phyloP scores from a whole-genome alignment of 2,113 vertebrate genomes.

The Sinocyclocheilus rhinocerous region DNA sequence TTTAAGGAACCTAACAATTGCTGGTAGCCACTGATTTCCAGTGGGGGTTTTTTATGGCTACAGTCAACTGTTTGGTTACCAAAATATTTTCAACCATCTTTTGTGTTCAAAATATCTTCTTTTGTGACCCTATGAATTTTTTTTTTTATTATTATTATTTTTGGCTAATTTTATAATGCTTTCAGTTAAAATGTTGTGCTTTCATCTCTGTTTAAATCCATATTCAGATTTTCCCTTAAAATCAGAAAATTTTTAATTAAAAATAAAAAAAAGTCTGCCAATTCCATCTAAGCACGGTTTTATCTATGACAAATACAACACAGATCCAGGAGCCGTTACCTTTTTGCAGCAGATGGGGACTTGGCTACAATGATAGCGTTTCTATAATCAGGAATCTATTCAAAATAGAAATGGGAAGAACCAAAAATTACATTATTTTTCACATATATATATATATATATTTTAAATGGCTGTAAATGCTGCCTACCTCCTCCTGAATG shows the following conservation, averaged over 20 bases:
- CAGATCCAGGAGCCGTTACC: slow-evolving; percentile 74
- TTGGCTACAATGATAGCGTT: slow-evolving; percentile 98
- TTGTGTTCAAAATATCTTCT: not conserved
- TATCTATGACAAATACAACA: not conserved
- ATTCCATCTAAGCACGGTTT: not conserved
- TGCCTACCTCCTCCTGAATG: slow-evolving; percentile 95
- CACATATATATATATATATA: too few species aligned
- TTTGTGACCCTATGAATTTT: too few species aligned
- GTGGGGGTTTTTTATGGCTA: too few species aligned
- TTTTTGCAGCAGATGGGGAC: slow-evolving; percentile 97
- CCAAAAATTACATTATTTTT: not conserved
- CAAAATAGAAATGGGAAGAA: slow-evolving; percentile 31
- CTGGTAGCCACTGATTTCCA: too few species aligned
- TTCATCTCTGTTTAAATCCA: too few species aligned
- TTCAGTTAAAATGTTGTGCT: too few species aligned
- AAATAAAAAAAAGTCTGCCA: not conserved
- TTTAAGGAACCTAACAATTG: not conserved
- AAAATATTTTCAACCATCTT: not conserved
- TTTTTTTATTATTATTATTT: too few species aligned
- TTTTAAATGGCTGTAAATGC: not conserved
- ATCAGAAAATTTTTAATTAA: not conserved
- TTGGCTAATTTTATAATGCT: too few species aligned
- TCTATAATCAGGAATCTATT: slow-evolving; percentile 95
- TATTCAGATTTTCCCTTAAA: too few species aligned
- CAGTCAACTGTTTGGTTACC: not conserved